A percentile compares a stretch with the other conserved stretches of the same genome.
phyloP scores from a whole-genome alignment of 2,797 vertebrate species.

The Siniperca undulata region DNA sequence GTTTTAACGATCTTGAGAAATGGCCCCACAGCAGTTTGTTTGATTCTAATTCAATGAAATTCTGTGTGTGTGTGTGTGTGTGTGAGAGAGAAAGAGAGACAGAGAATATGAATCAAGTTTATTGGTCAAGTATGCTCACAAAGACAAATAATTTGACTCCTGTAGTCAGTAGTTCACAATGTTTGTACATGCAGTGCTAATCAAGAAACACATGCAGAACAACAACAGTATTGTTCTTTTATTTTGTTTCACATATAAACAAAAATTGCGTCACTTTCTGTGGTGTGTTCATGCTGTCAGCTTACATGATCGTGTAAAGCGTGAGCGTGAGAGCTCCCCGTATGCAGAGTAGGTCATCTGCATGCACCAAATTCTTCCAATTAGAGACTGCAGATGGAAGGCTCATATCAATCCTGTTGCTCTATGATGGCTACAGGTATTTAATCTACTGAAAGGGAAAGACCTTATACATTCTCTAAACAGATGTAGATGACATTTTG shows the following conservation, averaged over 20 bases:
- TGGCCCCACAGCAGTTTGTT: conserved; percentile 57
- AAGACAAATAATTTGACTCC: neutral
- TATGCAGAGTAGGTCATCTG: neutral
- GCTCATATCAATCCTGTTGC: neutral
- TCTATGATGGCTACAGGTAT: neutral
- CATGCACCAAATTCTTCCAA: neutral
- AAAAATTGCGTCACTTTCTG: neutral
- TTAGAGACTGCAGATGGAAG: neutral
- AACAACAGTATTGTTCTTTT: neutral
- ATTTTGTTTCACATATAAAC: neutral
- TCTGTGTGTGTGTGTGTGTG: neutral
- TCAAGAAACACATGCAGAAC: neutral
- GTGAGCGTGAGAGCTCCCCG: neutral
- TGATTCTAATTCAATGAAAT: conserved; percentile 42
- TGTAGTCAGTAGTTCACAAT: neutral
- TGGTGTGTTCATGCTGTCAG: neutral
- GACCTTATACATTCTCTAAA: neutral
- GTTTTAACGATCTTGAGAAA: conserved; percentile 73
- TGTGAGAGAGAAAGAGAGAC: neutral
- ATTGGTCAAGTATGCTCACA: conserved; percentile 7
- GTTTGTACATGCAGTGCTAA: conserved; percentile 6
- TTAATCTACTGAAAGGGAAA: neutral
- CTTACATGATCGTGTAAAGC: neutral
- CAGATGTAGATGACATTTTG: neutral
- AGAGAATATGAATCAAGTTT: neutral